A percentile compares a stretch with the other conserved stretches of the same genome.
Conservation (phyloP, 2,888 invertebrate genomes). For the Ethmia dodecea region DNA sequence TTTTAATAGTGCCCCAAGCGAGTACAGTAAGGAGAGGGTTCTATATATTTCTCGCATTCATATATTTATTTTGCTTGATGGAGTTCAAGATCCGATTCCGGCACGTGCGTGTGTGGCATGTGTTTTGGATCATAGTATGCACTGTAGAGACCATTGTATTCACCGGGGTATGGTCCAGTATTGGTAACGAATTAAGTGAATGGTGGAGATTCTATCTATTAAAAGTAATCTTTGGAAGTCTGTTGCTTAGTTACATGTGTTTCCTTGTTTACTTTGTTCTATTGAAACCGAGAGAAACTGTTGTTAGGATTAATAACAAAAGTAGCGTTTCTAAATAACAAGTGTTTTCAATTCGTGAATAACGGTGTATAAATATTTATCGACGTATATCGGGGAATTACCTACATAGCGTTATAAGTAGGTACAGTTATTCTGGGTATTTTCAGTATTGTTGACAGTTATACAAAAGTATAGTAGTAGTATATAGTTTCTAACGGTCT, state of each 20-base stretch:
- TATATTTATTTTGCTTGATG: conserved; percentile 86
- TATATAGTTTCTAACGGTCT: too few relatives aligned
- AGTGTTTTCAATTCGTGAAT: too few relatives aligned
- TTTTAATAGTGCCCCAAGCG: conserved; percentile 81
- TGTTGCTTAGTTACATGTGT: conserved; percentile 77
- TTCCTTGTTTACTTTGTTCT: conserved; percentile 80
- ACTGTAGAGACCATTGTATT: conserved; percentile 82
- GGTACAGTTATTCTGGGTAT: too few relatives aligned
- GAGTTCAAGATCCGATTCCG: conserved; percentile 89
- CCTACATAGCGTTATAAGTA: too few relatives aligned
- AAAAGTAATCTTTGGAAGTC: conserved; percentile 78
- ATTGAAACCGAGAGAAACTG: conserved; percentile 79
- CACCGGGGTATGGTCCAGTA: conserved; percentile 81
- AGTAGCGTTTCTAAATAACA: conserved; percentile 17
- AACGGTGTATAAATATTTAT: too few relatives aligned
- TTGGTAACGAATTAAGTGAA: conserved; percentile 71
- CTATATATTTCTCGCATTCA: conserved; percentile 83
- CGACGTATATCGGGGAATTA: too few relatives aligned
- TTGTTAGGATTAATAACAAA: conserved; percentile 55
- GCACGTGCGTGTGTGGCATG: conserved; percentile 83
- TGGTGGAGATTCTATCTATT: conserved; percentile 86
- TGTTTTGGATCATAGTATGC: conserved; percentile 81
- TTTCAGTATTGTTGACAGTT: too few relatives aligned
- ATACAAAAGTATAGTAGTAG: too few relatives aligned
- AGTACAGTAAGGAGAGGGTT: conserved; percentile 74